Conservation (phyloP, 2,113 vertebrate genomes). For the Microcebus jonahi region DNA sequence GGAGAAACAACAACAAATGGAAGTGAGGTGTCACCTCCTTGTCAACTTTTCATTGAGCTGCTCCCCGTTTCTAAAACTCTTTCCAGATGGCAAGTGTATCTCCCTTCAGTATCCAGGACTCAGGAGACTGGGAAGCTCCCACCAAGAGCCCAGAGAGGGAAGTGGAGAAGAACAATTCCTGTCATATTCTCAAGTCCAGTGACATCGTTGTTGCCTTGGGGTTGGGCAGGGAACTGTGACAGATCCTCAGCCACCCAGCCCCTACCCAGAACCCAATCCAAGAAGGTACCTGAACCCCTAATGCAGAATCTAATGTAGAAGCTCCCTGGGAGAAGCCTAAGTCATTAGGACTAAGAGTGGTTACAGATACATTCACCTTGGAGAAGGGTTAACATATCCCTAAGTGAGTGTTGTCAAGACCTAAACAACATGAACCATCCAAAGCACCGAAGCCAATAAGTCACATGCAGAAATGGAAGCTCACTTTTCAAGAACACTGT, state of each 20-base stretch:
- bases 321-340: background rate
- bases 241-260: background rate
- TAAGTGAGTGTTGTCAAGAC: background rate
- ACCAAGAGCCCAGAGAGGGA: background rate
- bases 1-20: background rate
- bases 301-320: rapidly evolving
- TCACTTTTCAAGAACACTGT: background rate
- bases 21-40: background rate
- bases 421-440: background rate
- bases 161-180: background rate
- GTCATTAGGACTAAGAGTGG: background rate
- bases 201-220: background rate
- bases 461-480: background rate
- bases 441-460: background rate
- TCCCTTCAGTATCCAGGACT: background rate
- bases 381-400: background rate
- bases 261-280: background rate
- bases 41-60: background rate
- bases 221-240: too few species aligned
- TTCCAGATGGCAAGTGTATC: background rate
- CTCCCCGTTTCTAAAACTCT: too few species aligned
- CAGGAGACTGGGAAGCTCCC: background rate
- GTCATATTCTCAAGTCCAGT: background rate
- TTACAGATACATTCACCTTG: background rate
- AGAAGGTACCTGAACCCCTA: background rate